Percentiles rank a stretch among this genome's conserved stretches.
phyloP scores from a whole-genome alignment of 2,113 vertebrate species.

The Chrysemys picta region DNA sequence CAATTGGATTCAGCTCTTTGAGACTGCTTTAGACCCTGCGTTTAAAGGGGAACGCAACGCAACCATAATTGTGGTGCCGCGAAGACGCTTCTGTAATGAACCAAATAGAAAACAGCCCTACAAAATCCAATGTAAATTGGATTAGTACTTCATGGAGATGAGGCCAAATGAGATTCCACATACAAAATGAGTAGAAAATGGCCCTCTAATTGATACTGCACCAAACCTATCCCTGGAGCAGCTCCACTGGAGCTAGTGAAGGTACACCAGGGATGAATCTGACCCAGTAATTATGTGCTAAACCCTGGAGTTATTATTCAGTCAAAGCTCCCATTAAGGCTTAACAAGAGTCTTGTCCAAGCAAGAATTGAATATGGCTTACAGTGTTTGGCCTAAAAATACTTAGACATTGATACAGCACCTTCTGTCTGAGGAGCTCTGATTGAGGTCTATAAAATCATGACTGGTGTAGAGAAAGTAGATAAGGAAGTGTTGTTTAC shows the following conservation, averaged over 20 bases:
- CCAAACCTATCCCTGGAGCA: rapidly evolving
- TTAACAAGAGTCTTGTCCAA: rapidly evolving
- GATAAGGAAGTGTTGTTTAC: no score
- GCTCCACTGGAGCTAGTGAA: background rate
- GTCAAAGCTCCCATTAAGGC: background rate
- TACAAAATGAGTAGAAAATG: background rate
- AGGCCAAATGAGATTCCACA: constrained; percentile 44
- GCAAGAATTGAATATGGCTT: rapidly evolving
- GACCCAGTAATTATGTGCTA: background rate
- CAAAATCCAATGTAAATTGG: constrained; percentile 21
- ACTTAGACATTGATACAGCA: background rate
- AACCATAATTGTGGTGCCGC: background rate
- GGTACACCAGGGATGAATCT: background rate
- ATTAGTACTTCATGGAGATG: constrained; percentile 11
- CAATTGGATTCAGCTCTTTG: background rate
- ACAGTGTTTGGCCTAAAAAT: background rate
- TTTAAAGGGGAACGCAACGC: background rate
- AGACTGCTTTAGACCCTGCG: background rate
- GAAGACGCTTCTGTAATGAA: constrained; percentile 45
- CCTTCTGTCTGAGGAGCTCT: rapidly evolving
- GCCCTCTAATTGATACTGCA: background rate
- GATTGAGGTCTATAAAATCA: no score
- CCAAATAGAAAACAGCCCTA: constrained; percentile 36
- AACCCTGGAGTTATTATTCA: background rate
- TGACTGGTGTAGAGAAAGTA: no score